Percentiles rank a stretch among this genome's conserved stretches.
These are phyloP conservation scores for Recurvirostra avosetta DNA, from an alignment of 2,113 vertebrate species.

Conservation along the genomic window DNA sequence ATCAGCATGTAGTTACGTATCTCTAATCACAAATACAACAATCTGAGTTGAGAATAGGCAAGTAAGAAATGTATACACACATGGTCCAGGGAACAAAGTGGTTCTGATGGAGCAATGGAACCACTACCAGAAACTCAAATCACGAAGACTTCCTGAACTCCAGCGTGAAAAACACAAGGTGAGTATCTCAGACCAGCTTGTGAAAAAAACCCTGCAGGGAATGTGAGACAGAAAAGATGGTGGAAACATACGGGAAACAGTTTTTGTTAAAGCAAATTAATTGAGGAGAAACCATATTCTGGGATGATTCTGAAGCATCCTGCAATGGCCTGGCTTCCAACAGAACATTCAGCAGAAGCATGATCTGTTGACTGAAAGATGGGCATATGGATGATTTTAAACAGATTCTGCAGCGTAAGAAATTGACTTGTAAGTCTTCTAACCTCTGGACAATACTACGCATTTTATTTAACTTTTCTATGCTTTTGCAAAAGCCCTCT, in stretches of 20 bases:
- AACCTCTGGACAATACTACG: not conserved
- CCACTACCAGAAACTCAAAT: not conserved
- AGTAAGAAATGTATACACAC: not conserved
- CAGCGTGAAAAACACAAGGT: not conserved
- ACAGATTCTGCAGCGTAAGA: not conserved
- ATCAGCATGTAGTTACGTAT: not conserved
- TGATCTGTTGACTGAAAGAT: not conserved
- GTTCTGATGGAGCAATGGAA: not conserved
- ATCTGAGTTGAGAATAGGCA: not conserved
- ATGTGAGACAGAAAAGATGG: not conserved
- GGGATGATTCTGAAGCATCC: not conserved
- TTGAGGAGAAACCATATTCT: not conserved
- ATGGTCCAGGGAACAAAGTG: fast-evolving
- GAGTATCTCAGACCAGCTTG: not conserved
- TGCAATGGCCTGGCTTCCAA: not conserved
- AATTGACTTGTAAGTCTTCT: not conserved
- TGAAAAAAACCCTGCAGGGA: not conserved
- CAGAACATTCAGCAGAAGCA: not conserved
- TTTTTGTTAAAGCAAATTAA: not conserved
- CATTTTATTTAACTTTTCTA: not conserved
- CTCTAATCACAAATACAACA: not conserved
- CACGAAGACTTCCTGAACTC: not conserved
- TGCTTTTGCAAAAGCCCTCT: not conserved
- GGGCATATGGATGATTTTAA: not conserved
- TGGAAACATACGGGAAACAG: not conserved